Evolutionary conservation across 1,140 invertebrate species (phyloP), one percentile per base, ranked within the genome.

Genomic region (Ips typographus): DNA sequence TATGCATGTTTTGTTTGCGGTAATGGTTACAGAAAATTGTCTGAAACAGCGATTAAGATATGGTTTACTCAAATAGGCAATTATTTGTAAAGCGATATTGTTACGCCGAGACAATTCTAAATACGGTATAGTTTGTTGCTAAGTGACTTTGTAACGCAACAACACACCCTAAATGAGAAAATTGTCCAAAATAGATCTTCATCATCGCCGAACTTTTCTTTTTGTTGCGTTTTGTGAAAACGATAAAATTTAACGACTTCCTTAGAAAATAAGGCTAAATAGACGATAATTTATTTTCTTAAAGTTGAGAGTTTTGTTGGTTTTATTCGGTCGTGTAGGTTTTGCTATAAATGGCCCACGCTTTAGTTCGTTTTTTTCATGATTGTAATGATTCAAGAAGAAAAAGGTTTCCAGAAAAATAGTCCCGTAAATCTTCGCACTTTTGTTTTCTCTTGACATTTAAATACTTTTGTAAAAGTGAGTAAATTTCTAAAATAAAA

Each of bases 231-330:
- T 49, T 49, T 22, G 44, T 22, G 44, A 49, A 22, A 49, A 49
- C 44, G 44, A 49, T 49, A 49, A 49, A 49, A 49, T 22, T 49
- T 49, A 49, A 49, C 44, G 44, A 49, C 44, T 49, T 49, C 44
- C 44, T 22, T 49, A 49, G 44, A 49, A 49, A 49, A 49, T 49
- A 49, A 49, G 44, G 44, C 22, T 49, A 49, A 49, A 49, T 49
- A 6, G 22, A 6, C 44, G 44, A 22, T 1, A 1, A 22, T 49
- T 49, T 49, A 49, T 49, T 49, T 49, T 49, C 44, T 49, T 22
- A 8, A 22, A 22, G 22, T 22, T 22, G 22, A 22, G 22, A 49
- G 44, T 49, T 49, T 22, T 22, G 44, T 49, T 49, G 7, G 22
- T 49, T 22, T 22, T 22, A 22, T 22, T 22, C 22, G 22, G 22